Conservation (phyloP, 1,140 invertebrate species). For the Scaptomyza graminum region DNA sequence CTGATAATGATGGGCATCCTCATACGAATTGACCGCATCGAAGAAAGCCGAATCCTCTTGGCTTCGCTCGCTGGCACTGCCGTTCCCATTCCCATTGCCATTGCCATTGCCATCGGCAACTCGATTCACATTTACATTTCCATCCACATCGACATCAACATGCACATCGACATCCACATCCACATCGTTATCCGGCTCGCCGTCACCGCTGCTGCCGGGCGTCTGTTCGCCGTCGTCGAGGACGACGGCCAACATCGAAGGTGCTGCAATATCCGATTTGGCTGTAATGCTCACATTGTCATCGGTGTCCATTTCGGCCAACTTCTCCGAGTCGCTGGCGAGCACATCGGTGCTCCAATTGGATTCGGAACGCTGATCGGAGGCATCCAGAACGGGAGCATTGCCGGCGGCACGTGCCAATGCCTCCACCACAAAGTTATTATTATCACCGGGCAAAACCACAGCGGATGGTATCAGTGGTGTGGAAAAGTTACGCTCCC, state of each 20-base stretch:
- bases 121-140: conserved; percentile 34
- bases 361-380: conserved; percentile 95
- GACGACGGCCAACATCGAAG: conserved; percentile 29
- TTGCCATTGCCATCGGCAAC: conserved; percentile 10
- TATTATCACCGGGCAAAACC: conserved; percentile 81
- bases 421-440: conserved; percentile 74
- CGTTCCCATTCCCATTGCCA: conserved; percentile 50
- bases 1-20: conserved; percentile 66
- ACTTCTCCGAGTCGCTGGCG: conserved; percentile 96
- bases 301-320: conserved; percentile 94
- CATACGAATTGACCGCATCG: conserved; percentile 75
- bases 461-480: conserved; percentile 81
- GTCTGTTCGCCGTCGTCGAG: conserved; percentile 60
- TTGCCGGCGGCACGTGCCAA: conserved; percentile 47
- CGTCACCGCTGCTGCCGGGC: conserved; percentile 62
- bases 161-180: conserved; percentile 42
- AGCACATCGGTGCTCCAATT: conserved; percentile 99
- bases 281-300: conserved; percentile 90
- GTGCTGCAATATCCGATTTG: conserved; percentile 86
- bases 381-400: conserved; percentile 86
- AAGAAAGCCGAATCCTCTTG: conserved; percentile 80
- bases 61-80: conserved; percentile 74
- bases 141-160: conserved; percentile 32
- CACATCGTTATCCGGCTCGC: conserved; percentile 35
- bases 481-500: conserved; percentile 84